A percentile compares a stretch with the other conserved stretches of the same genome.
Conservation (phyloP, 2,888 invertebrate genomes). For the Suillia variegata region DNA sequence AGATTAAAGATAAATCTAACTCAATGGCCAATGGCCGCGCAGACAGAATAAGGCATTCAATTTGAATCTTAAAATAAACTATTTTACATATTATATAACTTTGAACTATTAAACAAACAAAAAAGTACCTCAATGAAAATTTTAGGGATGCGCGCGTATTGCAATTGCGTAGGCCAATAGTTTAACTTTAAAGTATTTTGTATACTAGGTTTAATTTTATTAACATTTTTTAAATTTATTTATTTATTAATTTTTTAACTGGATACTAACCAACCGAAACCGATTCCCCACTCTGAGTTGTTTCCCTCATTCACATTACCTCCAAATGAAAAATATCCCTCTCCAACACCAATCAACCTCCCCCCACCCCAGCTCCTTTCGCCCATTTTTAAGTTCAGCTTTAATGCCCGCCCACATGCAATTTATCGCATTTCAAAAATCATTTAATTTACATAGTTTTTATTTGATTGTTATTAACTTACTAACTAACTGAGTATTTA, state of each 20-base stretch:
- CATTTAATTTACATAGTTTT: too few species aligned
- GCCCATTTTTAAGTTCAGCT: not conserved
- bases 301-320: not conserved
- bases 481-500: too few species aligned
- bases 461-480: too few species aligned
- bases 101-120: not conserved
- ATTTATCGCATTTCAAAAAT: too few species aligned
- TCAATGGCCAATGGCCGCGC: too few species aligned
- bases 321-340: too few species aligned
- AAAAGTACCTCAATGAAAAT: too few species aligned
- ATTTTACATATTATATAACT: not conserved
- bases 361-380: too few species aligned
- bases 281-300: not conserved
- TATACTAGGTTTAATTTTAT: not conserved
- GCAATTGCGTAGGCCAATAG: constrained; percentile 16
- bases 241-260: constrained; percentile 2
- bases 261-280: constrained; percentile 14
- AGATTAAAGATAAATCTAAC: too few species aligned
- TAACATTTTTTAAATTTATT: not conserved
- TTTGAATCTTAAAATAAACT: too few species aligned
- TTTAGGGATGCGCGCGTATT: constrained; percentile 5
- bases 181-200: not conserved
- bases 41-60: too few species aligned
- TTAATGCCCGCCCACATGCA: not conserved
- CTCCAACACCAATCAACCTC: too few species aligned